Percentiles rank a stretch among this genome's conserved stretches.
These are phyloP conservation scores for Spialia ferax DNA, from an alignment of 2,888 invertebrate species.

Conservation along the genomic window DNA sequence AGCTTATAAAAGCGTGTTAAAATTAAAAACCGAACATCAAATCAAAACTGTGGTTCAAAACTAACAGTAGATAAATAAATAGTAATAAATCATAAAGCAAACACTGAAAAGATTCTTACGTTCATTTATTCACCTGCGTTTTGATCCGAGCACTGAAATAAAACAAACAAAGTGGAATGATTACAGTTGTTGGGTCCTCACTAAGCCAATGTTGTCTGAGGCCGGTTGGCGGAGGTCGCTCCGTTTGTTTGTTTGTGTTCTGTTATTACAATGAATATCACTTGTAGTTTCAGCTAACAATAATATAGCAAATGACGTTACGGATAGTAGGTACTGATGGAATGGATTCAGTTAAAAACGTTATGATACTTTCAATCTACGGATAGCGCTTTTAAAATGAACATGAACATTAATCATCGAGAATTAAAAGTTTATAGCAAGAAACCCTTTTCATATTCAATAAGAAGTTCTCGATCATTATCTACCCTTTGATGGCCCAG, in stretches of 20 bases:
- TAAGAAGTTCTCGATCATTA: too few relatives aligned
- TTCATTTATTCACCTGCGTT: constrained; percentile 10
- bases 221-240: background rate
- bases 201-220: constrained; percentile 3
- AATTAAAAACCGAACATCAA: background rate
- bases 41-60: background rate
- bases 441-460: too few relatives aligned
- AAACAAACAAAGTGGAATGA: constrained; percentile 11
- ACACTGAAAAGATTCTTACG: background rate
- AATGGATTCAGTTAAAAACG: too few relatives aligned
- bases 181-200: background rate
- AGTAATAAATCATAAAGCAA: background rate
- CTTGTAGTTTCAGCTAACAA: background rate
- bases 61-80: background rate
- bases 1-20: too few relatives aligned
- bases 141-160: background rate
- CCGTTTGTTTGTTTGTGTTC: background rate
- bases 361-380: too few relatives aligned
- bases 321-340: too few relatives aligned
- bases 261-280: background rate
- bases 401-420: too few relatives aligned
- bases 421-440: too few relatives aligned
- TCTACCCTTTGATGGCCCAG: too few relatives aligned
- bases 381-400: too few relatives aligned
- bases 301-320: too few relatives aligned